Percentiles rank a stretch among this genome's conserved stretches.
Conservation (phyloP, 2,888 invertebrate genomes). For the Lycophotia porphyrea region DNA sequence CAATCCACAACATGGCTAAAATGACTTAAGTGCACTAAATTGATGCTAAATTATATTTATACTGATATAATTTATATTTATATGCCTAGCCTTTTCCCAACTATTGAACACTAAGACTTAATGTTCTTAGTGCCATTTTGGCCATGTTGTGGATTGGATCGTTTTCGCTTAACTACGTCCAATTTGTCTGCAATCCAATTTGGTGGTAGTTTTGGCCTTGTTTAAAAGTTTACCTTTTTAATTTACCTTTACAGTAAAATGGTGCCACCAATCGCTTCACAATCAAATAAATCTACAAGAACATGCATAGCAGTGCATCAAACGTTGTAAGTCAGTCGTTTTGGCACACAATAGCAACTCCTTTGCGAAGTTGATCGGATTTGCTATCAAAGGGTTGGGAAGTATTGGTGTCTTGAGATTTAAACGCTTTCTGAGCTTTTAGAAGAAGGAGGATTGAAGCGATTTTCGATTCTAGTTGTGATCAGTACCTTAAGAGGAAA, state of each 20-base stretch:
- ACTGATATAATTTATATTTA: too few relatives aligned
- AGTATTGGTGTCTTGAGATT: conserved; percentile 34
- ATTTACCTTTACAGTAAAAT: not conserved
- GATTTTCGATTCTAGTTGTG: not conserved
- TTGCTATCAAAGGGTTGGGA: conserved; percentile 31
- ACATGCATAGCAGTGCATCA: conserved; percentile 28
- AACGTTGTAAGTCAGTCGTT: conserved; percentile 24
- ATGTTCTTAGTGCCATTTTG: too few relatives aligned
- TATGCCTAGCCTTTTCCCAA: too few relatives aligned
- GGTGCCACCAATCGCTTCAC: not conserved
- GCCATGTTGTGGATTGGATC: too few relatives aligned
- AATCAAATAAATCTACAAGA: conserved; percentile 6
- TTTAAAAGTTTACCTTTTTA: not conserved
- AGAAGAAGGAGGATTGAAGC: not conserved
- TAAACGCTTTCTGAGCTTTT: conserved; percentile 9
- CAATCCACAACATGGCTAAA: too few relatives aligned
- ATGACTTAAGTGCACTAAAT: too few relatives aligned
- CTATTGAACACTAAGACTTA: too few relatives aligned
- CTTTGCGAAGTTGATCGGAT: conserved; percentile 32
- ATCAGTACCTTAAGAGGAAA: not conserved
- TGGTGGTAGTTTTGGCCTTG: too few relatives aligned
- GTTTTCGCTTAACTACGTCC: too few relatives aligned
- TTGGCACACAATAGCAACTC: conserved; percentile 39
- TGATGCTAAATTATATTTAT: too few relatives aligned
- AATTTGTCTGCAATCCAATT: conserved; percentile 32